Conservation (phyloP, 2,797 vertebrate genomes). For the Tenualosa thibaudeaui region DNA sequence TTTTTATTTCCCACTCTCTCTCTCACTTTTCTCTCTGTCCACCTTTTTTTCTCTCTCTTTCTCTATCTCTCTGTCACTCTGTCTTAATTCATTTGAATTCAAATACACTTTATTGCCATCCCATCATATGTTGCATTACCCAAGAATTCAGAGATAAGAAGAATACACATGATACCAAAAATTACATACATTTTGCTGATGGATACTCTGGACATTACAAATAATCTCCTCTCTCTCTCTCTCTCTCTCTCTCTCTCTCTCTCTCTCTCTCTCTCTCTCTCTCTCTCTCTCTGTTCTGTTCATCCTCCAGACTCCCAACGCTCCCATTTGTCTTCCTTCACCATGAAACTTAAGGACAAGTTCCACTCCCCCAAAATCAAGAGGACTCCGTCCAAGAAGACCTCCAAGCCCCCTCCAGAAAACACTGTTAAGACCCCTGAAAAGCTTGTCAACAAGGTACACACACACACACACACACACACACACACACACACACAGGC, state of each 20-base stretch:
- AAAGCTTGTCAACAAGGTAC: constrained; percentile 82
- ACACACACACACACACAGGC: too few species aligned
- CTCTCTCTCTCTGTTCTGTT: neutral
- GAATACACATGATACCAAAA: too few species aligned
- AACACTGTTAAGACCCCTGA: constrained; percentile 75
- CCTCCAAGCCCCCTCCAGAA: constrained; percentile 77
- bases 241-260: neutral
- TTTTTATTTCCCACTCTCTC: neutral
- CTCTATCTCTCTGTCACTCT: neutral
- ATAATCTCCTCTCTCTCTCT: neutral
- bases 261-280: neutral
- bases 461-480: neutral
- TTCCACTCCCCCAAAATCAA: constrained; percentile 90
- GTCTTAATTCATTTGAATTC: too few species aligned
- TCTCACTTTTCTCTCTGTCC: neutral
- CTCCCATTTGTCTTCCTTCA: constrained; percentile 88
- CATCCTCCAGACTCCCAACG: constrained; percentile 80
- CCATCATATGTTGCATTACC: too few species aligned
- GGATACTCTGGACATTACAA: too few species aligned
- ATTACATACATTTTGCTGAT: too few species aligned
- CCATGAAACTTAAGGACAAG: constrained; percentile 91
- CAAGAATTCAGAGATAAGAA: too few species aligned
- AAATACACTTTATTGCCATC: too few species aligned
- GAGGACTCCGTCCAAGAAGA: constrained; percentile 80
- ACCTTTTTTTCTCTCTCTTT: neutral